Base-by-base conservation (phyloP, 2,888 invertebrate species). In the Luffia ferchaultella region DNA sequence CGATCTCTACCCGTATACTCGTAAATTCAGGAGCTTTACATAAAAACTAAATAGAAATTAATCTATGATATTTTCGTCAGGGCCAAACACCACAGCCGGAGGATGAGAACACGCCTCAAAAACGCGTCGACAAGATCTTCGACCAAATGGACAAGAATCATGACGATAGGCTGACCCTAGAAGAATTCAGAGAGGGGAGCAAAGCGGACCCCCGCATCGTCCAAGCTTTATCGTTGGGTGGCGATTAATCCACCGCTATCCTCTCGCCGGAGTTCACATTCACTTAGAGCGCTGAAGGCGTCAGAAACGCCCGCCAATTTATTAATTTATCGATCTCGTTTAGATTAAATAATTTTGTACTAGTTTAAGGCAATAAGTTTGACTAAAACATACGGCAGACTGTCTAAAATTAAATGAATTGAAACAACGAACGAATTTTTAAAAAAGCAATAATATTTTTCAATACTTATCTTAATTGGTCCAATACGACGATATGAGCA, bases 121-220 rank as follows among this genome's bases (percentile, higher is more conserved):
- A 97, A 74, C 89, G 97, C 68, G 98, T 98, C 57, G 97, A 98
- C 85, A 96, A 97, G 82, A 98, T 98, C 72, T 98, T 98, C 85
- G 96, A 96, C 77, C 97, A 97, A 74, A 96, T 97, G 97, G 98
- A 98, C 84, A 98, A 93, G 86, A 97, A 98, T 77, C 96, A 97
- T 83, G 98, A 98, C 78, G 97, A 98, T 80, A 90, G 93, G 63
- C 87, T 98, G 62, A 97, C 97, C 45, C 87, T 97, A 62, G 98
- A 98, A 67, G 97, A 98, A 77, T 97, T 97, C 86, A 90, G 96
- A 64, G 97, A 97, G 83, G 97, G 97, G 59, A 96, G 97, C 82
- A 98, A 98, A 85, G 97, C 97, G 51, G 98, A 98, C 82, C 98
- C 98, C 40, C 90, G 97, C 75, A 98, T 98, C 73, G 97, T 98